Evolutionary conservation across 2,113 vertebrate genomes (phyloP), one percentile per base, ranked within the genome.

Genomic region (Aegithalos caudatus): DNA sequence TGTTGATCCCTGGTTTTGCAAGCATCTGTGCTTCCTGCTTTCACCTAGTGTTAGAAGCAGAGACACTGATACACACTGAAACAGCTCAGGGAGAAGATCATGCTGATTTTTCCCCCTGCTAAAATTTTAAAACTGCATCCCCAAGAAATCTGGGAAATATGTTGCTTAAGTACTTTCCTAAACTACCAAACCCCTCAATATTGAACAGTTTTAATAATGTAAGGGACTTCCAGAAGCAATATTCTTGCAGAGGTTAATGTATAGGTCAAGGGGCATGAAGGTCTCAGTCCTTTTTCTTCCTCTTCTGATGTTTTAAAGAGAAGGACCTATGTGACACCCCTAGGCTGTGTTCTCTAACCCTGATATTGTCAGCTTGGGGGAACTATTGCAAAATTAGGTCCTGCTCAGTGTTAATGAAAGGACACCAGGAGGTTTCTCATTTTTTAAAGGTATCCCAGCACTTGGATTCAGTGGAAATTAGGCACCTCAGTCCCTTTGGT

Each of bases 11-110:
- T 94, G 42, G 50, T 81, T 96, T 97, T 88, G 69, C 79, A 97
- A 77, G 91, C 89, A 82, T 95, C 90, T 9, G 1, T 93, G 86
- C 94, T 97, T 97, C 93, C 92, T 95, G 81, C 89, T 97, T 95
- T 85, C 33, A 17, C 78, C 73, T 83, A 66, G 53, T 50, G 82
- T 96, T 91, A 92, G n/a, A 87, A 82, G 70, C 54, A 82, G 84
- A 94, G 95, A 82, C 86, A 91, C 76, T 95, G 94, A 96, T 91
- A 81, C 76, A 88, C 76, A 78, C 38, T 95, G 95, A 88, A 95
- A 95, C 67, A 92, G 70, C 89, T 78, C 81, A 58, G 93, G 50
- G 18, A 89, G 86, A 83, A 82, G 74, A n/a, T 35, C 10, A 48
- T 35, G 11, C 11, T 53, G 58, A 65, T 82, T 84, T 42, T 4